Conservation (phyloP, 1,140 invertebrate genomes). For the Maniola jurtina region DNA sequence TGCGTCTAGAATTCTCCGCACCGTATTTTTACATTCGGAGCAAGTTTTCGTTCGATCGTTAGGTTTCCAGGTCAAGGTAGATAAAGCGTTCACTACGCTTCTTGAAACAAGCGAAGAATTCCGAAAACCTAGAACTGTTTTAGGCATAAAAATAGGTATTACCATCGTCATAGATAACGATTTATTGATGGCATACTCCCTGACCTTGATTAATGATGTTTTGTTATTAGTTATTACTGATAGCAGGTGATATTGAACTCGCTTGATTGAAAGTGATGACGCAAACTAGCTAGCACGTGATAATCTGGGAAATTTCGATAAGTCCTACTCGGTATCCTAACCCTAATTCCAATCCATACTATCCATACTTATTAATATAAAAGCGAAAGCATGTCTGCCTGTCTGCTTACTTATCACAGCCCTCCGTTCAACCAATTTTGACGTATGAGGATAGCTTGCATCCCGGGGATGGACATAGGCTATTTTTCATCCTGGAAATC, state of each 20-base stretch:
- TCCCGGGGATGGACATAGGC: too few relatives aligned
- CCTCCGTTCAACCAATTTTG: too few relatives aligned
- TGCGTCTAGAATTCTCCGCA: neutral
- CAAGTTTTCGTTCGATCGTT: slow-evolving; percentile 1
- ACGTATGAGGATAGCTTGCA: too few relatives aligned
- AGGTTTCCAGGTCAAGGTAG: slow-evolving; percentile 6
- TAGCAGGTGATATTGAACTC: neutral
- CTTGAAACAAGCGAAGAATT: neutral
- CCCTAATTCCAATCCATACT: too few relatives aligned
- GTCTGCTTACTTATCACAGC: too few relatives aligned
- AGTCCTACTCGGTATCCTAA: too few relatives aligned
- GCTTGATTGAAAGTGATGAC: too few relatives aligned
- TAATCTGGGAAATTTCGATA: too few relatives aligned
- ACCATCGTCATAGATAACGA: neutral
- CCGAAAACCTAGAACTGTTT: neutral
- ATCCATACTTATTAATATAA: too few relatives aligned
- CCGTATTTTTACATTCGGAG: neutral
- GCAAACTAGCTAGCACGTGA: too few relatives aligned
- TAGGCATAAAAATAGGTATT: neutral
- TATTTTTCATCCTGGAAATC: too few relatives aligned
- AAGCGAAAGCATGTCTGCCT: too few relatives aligned
- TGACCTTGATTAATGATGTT: neutral
- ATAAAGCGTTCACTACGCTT: neutral
- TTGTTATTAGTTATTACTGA: neutral
- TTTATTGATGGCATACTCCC: neutral